Evolutionary conservation across 92 coral and sea anemone genomes (phyloP).

Genomic region (Phenganax stokvisi): DNA sequence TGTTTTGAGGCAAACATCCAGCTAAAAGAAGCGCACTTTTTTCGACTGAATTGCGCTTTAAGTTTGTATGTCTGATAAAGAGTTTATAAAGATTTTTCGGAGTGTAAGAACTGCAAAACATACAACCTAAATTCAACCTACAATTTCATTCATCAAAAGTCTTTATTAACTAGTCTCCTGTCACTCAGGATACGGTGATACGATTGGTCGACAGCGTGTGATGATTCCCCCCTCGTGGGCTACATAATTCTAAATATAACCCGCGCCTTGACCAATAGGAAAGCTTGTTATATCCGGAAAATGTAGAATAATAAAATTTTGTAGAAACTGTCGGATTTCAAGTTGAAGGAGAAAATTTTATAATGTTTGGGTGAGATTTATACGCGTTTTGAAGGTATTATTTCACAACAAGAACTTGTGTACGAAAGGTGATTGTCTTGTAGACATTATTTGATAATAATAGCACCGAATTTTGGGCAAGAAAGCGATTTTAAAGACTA

Average conservation of each 20-base stretch:
- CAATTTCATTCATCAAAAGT: neutral
- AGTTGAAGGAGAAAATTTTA: neutral
- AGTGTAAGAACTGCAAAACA: neutral
- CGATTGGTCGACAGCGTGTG: slow-evolving; percentile 13
- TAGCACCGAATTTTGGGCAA: neutral
- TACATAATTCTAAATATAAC: slow-evolving; percentile 16
- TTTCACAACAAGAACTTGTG: neutral
- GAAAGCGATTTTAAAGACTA: neutral
- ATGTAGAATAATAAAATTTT: neutral
- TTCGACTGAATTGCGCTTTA: neutral
- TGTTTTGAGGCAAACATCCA: neutral
- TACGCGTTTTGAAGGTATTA: neutral
- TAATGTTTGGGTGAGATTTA: slow-evolving; percentile 15
- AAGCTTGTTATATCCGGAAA: slow-evolving; percentile 25
- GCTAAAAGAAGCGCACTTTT: neutral
- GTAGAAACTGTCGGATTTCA: neutral
- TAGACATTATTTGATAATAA: neutral
- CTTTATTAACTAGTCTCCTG: neutral
- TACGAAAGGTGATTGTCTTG: neutral
- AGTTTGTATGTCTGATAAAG: neutral
- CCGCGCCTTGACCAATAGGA: slow-evolving; percentile 9
- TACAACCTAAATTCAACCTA: neutral
- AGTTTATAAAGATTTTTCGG: neutral
- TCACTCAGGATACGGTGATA: neutral
- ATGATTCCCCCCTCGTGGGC: neutral